Evolutionary conservation across 2,113 vertebrate genomes (phyloP), one percentile per base, ranked within the genome.

Genomic region (Poeciliopsis occidentalis): DNA sequence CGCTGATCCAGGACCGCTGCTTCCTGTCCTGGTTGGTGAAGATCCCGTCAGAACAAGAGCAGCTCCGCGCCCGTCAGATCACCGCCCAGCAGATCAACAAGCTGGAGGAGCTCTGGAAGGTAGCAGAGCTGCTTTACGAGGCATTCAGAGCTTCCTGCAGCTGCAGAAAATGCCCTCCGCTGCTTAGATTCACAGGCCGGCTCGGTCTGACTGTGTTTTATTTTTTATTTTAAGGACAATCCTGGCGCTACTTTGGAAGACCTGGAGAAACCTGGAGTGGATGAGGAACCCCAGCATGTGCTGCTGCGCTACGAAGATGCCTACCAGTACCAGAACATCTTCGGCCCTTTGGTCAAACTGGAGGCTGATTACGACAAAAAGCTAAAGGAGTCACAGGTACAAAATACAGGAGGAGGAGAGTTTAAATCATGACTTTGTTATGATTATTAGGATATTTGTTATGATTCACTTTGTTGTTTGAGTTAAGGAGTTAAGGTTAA

Each of bases 331-430:
- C 98, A 99, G 88, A 99, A 99, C 86, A 99, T 99, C 74, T 99
- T 99, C 27, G 98, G 98, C 0, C 98, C 98, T 4, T 91, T 99
- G 71, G 98, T 99, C 76, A 99, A 99, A 92, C 96, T 99, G 44
- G 98, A 99, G 89, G 98, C 98, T 0, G 98, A 99, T 76, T 99
- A 99, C 37, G 98, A 99, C 91, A 99, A 99, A 92, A 99, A 99
- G 82, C 96, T 99, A n/a, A 99, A 99, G 84, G 98, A 99, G 92
- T 99, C 98, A 65, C 98, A 99, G 97, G 98, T 99, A 81, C 12
- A 5, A 37, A 1, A 54, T 1, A 1, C 4, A 32, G 10, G 51
- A 24, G 22, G 22, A 54, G 24, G 19, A 5, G 13, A 47, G 13
- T 47, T 17, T 19, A 6, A 19, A 7, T 47, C 44, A 19, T 47